phyloP scores from a whole-genome alignment of 1,140 invertebrate genomes.

The Cepaea nemoralis region DNA sequence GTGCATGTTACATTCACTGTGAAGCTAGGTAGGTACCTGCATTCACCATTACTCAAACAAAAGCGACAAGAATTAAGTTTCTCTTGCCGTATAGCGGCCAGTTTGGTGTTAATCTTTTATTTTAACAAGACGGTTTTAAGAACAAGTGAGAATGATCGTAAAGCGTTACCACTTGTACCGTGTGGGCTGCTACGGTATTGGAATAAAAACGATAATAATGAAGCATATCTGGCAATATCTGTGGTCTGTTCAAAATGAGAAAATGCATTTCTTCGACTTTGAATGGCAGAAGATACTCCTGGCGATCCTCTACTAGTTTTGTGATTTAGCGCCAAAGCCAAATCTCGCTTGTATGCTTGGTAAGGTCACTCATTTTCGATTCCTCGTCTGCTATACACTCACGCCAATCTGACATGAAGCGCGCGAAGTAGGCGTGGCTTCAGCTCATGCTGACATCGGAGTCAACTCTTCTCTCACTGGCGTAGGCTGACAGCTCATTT shows the following conservation, averaged over 20 bases:
- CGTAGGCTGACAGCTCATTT: constrained; percentile 68
- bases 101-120: no score
- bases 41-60: no score
- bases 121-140: no score
- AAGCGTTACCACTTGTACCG: no score
- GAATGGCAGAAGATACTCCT: background rate
- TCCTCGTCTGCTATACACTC: constrained; percentile 33
- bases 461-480: constrained; percentile 60
- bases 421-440: constrained; percentile 44
- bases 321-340: constrained; percentile 18
- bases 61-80: no score
- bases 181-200: no score
- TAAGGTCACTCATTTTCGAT: constrained; percentile 23
- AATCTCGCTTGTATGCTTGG: constrained; percentile 3
- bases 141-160: no score
- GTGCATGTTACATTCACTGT: no score
- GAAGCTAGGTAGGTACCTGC: no score
- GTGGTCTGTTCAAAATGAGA: background rate
- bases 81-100: no score
- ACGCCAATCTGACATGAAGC: constrained; percentile 37
- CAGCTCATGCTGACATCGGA: constrained; percentile 49
- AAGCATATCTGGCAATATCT: background rate
- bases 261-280: background rate
- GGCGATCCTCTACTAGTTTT: background rate
- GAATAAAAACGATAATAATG: background rate